Evolutionary conservation across 2,888 invertebrate species (phyloP), one percentile per base, ranked within the genome.

Genomic region (Lomographa bimaculata): DNA sequence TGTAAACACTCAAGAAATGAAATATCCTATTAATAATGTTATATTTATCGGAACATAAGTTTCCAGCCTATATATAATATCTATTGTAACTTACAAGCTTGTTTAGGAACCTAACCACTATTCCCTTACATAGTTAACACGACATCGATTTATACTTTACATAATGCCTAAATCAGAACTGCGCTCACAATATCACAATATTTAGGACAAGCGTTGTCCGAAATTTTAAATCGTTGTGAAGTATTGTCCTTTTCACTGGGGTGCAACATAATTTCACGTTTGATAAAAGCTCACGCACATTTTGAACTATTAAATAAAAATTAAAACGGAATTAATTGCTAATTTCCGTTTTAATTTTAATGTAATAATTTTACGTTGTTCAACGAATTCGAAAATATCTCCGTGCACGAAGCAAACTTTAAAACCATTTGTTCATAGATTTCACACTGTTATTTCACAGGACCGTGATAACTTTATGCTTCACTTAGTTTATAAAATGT

Each of bases 161-260:
- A 78, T 56, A 39, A 46, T 51, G 64, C 62, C 68, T 71, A 76
- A 74, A 50, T 61, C 71, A 68, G 78, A 67, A 73, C 80, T 80
- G 80, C 75, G 77, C 76, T 79, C 79, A 83, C 78, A 84, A 85
- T 87, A 87, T 87, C 87, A 87, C 87, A 87, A 38, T 82, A 78
- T 78, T 71, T 66, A 64, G 79, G 78, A 80, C 76, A 58, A 47
- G 38, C 48, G 41, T 35, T 51, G 76, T 68, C 82, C 82, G 45
- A 49, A 51, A 60, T 47, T 46, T 33, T 33, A 49, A 57, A 57
- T 37, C 43, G 52, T 41, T 25, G 37, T 34, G 44, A 46, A 38
- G 32, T 8, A 41, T 33, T 29, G 37, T 35, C 35, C n/a, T n/a
- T 43, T 51, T 40, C 50, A 53, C 52, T 53, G 46, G 28, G 45